Evolutionary conservation across 2,113 vertebrate genomes (phyloP), one percentile per base, ranked within the genome.

Genomic region (Catagonus wagneri): DNA sequence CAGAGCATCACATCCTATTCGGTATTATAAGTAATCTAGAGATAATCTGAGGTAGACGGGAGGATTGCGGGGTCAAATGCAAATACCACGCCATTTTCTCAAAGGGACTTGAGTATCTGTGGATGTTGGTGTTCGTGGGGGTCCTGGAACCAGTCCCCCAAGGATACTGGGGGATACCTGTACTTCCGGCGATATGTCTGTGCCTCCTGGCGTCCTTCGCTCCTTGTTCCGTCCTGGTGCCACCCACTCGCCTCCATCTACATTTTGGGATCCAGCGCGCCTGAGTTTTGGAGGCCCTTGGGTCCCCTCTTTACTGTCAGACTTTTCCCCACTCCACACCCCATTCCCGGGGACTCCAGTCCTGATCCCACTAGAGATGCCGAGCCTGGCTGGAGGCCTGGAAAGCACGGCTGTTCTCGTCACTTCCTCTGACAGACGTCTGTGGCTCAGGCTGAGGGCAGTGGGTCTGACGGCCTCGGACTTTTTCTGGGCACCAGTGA

Each of bases 381-480:
- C 32, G 25, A 15, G 7, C 4, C 1, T 20, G 72, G 20, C n/a
- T 0, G 3, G 52, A 79, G 29, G 27, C 25, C 3, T 1, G 0
- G 19, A 16, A 3, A n/a, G 54, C 2, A 1, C 13, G 1, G 27
- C 10, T 5, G 6, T 3, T n/a, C 52, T 29, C 2, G 1, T 34
- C 25, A 44, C 39, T 25, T 27, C 7, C 85, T 6, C 63, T 7
- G 4, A 19, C 29, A 16, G 2, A 54, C 0, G 1, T 32, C 90
- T 0, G 0, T 1, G 15, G 39, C 52, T 17, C 3, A 0, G 4
- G 20, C 15, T 1, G 0, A 9, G 34, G 36, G 2, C 14, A 2
- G 23, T 11, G 86, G 13, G 1, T 4, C 81, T 39, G 66, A 16
- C 36, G 12, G 71, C 17, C 44, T 32, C 6, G 0, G 19, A 39